Evolutionary conservation across 2,113 vertebrate species (phyloP).

Genomic region (Passer montanus): DNA sequence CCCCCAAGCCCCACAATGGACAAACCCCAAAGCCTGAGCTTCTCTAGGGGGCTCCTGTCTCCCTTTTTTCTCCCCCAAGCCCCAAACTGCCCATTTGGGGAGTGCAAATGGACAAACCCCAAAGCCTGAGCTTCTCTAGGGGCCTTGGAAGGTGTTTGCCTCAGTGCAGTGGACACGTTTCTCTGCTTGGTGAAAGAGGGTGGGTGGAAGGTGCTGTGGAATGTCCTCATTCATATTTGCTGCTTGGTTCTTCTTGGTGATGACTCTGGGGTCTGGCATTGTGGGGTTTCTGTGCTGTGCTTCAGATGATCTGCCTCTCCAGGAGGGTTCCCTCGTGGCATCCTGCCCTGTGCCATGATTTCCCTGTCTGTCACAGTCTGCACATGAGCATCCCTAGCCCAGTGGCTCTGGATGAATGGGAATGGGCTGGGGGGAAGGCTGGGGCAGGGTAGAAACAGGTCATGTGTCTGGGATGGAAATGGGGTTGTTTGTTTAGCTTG

Average conservation of each 20-base stretch:
- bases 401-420: not conserved
- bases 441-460: not conserved
- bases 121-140: not conserved
- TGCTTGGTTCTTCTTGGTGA: not conserved
- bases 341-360: accelerated
- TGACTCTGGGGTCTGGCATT: not conserved
- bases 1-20: not conserved
- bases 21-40: not conserved
- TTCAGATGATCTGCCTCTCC: not conserved
- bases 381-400: accelerated
- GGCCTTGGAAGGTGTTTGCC: not conserved
- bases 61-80: not conserved
- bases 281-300: not conserved
- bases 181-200: not conserved
- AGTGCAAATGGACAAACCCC: not conserved
- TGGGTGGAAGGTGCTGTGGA: not conserved
- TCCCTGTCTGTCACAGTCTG: not conserved
- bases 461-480: not conserved
- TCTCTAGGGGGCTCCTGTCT: not conserved
- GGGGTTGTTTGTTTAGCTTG: not conserved
- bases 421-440: not conserved
- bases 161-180: accelerated
- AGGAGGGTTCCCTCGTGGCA: accelerated
- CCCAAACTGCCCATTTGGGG: not conserved
- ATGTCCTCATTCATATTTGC: accelerated